phyloP scores from a whole-genome alignment of 1,140 invertebrate genomes.

The Atta texana region DNA sequence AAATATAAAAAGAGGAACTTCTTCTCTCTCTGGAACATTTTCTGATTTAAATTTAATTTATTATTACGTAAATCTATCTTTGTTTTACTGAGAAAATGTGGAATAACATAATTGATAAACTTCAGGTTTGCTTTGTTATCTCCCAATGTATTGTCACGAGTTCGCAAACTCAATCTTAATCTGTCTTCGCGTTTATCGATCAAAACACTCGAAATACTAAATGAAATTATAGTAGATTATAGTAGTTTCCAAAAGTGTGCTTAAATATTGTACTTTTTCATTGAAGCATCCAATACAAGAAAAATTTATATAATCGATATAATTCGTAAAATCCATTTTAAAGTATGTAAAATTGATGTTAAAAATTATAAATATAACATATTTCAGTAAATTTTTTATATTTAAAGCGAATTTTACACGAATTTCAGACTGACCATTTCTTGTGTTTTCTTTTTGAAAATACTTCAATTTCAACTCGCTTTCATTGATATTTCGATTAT shows the following conservation, averaged over 20 bases:
- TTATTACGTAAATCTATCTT: background rate
- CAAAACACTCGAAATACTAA: background rate
- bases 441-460: background rate
- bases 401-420: background rate
- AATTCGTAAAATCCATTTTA: constrained; percentile 6
- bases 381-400: background rate
- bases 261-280: constrained; percentile 16
- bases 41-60: constrained; percentile 8
- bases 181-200: constrained; percentile 18
- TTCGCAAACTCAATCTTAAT: constrained; percentile 11
- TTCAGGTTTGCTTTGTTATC: constrained; percentile 1
- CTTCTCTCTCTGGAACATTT: background rate
- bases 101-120: constrained; percentile 24
- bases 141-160: background rate
- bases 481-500: constrained; percentile 40
- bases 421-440: background rate
- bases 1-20: background rate
- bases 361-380: background rate
- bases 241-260: background rate
- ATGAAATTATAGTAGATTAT: background rate
- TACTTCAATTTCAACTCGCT: background rate
- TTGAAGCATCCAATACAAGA: background rate
- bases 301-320: background rate
- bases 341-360: background rate
- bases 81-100: background rate